Evolutionary conservation across 1,140 invertebrate species (phyloP).

Genomic region (Drosophila lacteicornis): DNA sequence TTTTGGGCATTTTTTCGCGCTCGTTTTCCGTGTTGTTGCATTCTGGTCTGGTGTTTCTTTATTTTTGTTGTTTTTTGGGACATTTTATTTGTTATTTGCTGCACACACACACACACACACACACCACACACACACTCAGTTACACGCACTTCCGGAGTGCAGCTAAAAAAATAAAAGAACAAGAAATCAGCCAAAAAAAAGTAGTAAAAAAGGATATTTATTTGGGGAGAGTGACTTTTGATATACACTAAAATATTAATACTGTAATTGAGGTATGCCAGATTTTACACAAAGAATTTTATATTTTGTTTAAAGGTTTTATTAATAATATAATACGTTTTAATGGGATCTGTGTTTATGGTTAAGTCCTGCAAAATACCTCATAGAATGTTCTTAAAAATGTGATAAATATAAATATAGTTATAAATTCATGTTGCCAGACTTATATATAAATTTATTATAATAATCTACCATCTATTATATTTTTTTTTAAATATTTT

Average conservation of each 20-base stretch:
- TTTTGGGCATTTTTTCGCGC: conserved; percentile 55
- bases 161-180: conserved; percentile 11
- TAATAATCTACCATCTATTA: background rate
- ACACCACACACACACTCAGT: conserved; percentile 18
- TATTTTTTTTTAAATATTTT: too few species aligned
- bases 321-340: too few species aligned
- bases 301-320: background rate
- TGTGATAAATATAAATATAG: background rate
- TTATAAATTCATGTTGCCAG: too few species aligned
- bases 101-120: conserved; percentile 20
- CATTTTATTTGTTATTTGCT: conserved; percentile 68
- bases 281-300: background rate
- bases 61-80: conserved; percentile 48
- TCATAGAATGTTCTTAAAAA: too few species aligned
- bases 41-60: conserved; percentile 28
- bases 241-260: conserved; percentile 8
- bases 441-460: background rate
- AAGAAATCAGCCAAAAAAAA: conserved; percentile 27
- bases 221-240: background rate
- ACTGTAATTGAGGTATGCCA: background rate
- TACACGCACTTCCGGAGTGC: conserved; percentile 73
- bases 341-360: background rate
- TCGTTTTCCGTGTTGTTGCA: conserved; percentile 57
- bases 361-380: background rate
- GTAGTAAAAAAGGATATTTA: background rate